phyloP scores from a whole-genome alignment of 2,888 invertebrate species.

The Vanessa cardui region DNA sequence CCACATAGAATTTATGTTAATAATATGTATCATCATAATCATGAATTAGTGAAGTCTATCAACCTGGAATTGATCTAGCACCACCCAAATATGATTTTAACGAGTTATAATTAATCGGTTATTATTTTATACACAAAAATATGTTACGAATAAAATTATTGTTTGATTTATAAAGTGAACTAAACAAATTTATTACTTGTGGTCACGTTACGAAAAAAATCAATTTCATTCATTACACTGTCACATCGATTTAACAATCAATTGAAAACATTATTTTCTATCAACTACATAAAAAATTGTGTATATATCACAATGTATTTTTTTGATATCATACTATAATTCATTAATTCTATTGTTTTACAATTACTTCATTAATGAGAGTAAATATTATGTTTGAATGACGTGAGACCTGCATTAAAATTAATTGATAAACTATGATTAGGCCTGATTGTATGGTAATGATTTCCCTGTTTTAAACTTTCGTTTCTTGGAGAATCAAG shows the following conservation, averaged over 20 bases:
- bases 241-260: constrained; percentile 69
- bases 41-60: too few species aligned
- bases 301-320: constrained; percentile 79
- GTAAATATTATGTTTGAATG: background rate
- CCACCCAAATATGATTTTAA: too few species aligned
- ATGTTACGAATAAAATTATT: too few species aligned
- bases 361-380: background rate
- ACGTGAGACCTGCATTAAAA: background rate
- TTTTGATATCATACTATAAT: constrained; percentile 42
- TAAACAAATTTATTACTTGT: too few species aligned
- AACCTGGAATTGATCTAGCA: too few species aligned
- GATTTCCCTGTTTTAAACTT: background rate
- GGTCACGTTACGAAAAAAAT: constrained; percentile 17
- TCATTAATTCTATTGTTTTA: constrained; percentile 20
- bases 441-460: background rate
- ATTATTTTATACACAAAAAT: too few species aligned
- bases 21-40: too few species aligned
- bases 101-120: too few species aligned
- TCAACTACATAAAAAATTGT: constrained; percentile 77
- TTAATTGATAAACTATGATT: background rate
- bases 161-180: too few species aligned
- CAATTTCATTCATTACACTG: constrained; percentile 37
- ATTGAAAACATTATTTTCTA: constrained; percentile 65
- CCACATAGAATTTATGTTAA: too few species aligned
- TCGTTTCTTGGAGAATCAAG: too few species aligned